phyloP scores from a whole-genome alignment of 1,140 invertebrate genomes.

The Geopemphigus sp. region DNA sequence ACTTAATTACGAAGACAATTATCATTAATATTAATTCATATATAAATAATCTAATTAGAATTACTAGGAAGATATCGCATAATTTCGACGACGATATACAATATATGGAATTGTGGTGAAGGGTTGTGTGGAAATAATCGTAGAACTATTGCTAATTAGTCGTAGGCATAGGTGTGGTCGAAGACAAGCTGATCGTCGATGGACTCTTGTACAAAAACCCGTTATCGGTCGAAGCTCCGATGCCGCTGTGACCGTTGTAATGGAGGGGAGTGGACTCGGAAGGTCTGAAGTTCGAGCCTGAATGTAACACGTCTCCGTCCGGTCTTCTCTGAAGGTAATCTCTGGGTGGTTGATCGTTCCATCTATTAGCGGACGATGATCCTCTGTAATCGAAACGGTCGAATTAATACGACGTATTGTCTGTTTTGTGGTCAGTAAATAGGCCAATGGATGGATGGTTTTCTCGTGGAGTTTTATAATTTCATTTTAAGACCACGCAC shows the following conservation, averaged over 20 bases:
- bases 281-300: background rate
- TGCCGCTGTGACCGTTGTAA: constrained; percentile 48
- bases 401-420: too few species aligned
- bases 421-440: too few species aligned
- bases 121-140: too few species aligned
- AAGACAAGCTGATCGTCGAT: background rate
- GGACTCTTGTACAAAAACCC: constrained; percentile 33
- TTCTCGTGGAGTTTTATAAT: too few species aligned
- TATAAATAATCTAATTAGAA: background rate
- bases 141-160: background rate
- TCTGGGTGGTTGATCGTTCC: constrained; percentile 4
- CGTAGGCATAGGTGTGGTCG: constrained; percentile 25
- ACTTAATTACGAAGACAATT: background rate
- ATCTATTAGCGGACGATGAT: background rate
- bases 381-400: background rate
- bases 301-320: constrained; percentile 5
- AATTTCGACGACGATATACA: background rate
- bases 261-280: constrained; percentile 34
- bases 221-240: constrained; percentile 45
- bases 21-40: background rate
- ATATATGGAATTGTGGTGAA: too few species aligned
- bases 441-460: too few species aligned
- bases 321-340: constrained; percentile 24
- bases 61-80: background rate
- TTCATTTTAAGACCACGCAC: too few species aligned